A percentile compares a stretch with the other conserved stretches of the same genome.
Conservation (phyloP, 2,113 vertebrate species). For the Megaleporinus macrocephalus region DNA sequence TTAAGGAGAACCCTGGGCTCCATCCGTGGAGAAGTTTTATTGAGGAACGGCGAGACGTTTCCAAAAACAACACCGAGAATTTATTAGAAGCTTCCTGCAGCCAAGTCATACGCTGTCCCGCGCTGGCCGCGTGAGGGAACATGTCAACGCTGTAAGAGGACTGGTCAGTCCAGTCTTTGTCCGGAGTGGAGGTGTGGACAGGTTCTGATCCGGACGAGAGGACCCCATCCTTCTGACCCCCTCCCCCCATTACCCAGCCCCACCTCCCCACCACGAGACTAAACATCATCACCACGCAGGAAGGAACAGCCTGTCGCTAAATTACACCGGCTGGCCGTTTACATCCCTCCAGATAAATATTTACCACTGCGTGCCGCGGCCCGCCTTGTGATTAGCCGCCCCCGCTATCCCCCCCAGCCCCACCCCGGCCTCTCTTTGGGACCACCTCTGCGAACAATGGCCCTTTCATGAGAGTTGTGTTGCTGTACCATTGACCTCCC, state of each 20-base stretch:
- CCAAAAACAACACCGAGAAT: neutral
- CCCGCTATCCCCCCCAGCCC: slow-evolving; percentile 33
- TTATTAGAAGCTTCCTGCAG: neutral
- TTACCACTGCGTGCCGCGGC: slow-evolving; percentile 41
- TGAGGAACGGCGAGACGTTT: neutral
- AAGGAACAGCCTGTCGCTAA: slow-evolving; percentile 57
- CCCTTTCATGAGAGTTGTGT: slow-evolving; percentile 73
- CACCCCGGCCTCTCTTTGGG: slow-evolving; percentile 62
- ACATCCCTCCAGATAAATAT: slow-evolving; percentile 61
- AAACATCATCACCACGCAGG: slow-evolving; percentile 59
- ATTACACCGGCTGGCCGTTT: slow-evolving; percentile 53
- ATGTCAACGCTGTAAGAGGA: neutral
- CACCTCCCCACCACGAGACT: slow-evolving; percentile 43
- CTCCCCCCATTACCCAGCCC: neutral
- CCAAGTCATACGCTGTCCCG: neutral
- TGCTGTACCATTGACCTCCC: slow-evolving; percentile 46
- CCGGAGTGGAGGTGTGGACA: neutral
- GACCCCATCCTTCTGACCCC: neutral
- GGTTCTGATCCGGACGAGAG: neutral
- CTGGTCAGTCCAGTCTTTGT: neutral
- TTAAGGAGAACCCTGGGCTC: neutral
- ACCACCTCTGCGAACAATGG: slow-evolving; percentile 83
- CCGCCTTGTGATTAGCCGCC: slow-evolving; percentile 59
- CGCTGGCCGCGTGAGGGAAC: neutral
- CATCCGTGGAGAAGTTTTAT: neutral